Conservation (phyloP, 2,797 vertebrate genomes). For the Vultur gryphus region DNA sequence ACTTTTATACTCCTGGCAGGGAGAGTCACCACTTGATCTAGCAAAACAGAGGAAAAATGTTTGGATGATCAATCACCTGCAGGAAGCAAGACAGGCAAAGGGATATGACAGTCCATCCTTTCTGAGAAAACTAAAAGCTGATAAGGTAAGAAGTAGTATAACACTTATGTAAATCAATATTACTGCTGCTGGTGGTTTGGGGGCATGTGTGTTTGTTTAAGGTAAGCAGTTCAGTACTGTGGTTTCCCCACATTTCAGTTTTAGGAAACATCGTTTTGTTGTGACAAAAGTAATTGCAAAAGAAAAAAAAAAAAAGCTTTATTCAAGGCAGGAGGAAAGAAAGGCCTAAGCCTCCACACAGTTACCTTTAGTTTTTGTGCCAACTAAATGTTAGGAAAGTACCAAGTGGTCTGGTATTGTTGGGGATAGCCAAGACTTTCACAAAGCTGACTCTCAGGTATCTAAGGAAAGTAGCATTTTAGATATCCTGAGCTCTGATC, state of each 20-base stretch:
- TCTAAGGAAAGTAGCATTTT: neutral
- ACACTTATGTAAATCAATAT: rapidly evolving
- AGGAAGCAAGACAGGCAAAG: slow-evolving; percentile 97
- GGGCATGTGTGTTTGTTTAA: neutral
- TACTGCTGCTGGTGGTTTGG: neutral
- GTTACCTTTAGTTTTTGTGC: neutral
- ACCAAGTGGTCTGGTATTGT: neutral
- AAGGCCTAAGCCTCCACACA: neutral
- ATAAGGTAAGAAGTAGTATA: slow-evolving; percentile 83
- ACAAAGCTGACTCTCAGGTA: neutral
- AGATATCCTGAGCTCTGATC: neutral
- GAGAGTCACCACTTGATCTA: slow-evolving; percentile 96
- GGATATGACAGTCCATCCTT: slow-evolving; percentile 98
- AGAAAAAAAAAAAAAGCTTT: neutral
- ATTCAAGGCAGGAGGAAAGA: neutral
- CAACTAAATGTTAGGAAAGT: neutral
- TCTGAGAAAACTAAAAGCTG: slow-evolving; percentile 94
- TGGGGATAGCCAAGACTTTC: neutral
- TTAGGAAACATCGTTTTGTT: neutral
- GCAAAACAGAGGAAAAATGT: slow-evolving; percentile 98
- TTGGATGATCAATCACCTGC: slow-evolving; percentile 99
- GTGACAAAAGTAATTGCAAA: neutral
- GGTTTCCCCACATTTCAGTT: neutral
- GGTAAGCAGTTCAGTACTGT: neutral
- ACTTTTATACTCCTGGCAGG: slow-evolving; percentile 71